Conservation (phyloP, 92 coral and sea anemone species). For the Bergia sp. region DNA sequence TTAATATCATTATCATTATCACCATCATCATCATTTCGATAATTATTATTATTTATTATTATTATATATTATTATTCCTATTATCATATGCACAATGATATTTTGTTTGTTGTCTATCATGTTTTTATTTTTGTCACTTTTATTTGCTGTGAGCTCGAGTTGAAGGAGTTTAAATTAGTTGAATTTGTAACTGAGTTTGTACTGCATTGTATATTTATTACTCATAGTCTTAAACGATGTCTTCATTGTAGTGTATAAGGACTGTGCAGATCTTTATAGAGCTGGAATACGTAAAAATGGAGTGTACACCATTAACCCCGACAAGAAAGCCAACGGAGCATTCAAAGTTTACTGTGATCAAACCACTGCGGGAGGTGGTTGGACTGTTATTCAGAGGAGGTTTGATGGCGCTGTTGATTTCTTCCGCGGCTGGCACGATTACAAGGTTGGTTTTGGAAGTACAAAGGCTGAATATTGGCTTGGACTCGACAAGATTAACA, state of each 20-base stretch:
- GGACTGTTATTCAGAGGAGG: constrained; percentile 41
- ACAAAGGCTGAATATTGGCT: constrained; percentile 34
- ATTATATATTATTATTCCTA: too few species aligned
- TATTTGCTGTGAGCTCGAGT: too few species aligned
- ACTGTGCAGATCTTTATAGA: not conserved
- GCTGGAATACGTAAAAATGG: constrained; percentile 8
- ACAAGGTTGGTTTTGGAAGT: constrained; percentile 37
- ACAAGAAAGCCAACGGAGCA: not conserved
- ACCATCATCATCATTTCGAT: too few species aligned
- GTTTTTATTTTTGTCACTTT: too few species aligned
- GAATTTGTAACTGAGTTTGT: too few species aligned
- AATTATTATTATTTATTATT: too few species aligned
- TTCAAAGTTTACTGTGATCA: constrained; percentile 30
- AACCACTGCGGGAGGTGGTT: constrained; percentile 1
- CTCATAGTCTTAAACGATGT: too few species aligned
- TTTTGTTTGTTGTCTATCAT: too few species aligned
- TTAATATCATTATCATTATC: too few species aligned
- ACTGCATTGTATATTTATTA: too few species aligned
- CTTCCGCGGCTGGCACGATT: constrained; percentile 31
- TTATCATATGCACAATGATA: too few species aligned
- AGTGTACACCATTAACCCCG: constrained; percentile 33
- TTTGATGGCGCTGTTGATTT: constrained; percentile 29
- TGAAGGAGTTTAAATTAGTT: too few species aligned
- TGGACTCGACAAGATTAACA: constrained; percentile 42
- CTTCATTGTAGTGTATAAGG: not conserved